Evolutionary conservation across 2,888 invertebrate genomes (phyloP).

Genomic region (Ormyrus nitidulus): DNA sequence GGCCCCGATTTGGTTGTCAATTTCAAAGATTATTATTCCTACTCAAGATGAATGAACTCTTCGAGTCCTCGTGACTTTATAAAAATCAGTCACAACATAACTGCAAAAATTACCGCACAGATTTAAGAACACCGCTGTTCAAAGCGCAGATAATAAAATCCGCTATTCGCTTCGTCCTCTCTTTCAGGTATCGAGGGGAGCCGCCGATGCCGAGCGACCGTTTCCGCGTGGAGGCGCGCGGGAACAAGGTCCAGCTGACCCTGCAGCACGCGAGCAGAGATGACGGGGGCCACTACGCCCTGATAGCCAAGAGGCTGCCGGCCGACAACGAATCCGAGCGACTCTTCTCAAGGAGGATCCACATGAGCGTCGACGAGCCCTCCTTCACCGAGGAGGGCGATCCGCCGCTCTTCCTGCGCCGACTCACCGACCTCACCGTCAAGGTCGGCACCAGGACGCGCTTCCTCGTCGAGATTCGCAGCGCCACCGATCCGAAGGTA

Average conservation of each 20-base stretch:
- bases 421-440: conserved; percentile 90
- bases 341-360: conserved; percentile 64
- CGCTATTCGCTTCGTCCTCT: background rate
- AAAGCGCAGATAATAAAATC: too few species aligned
- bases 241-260: conserved; percentile 81
- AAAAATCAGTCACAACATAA: too few species aligned
- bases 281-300: conserved; percentile 77
- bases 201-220: conserved; percentile 81
- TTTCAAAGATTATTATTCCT: conserved; percentile 22
- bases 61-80: too few species aligned
- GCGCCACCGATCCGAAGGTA: conserved; percentile 88
- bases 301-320: conserved; percentile 83
- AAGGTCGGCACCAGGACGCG: conserved; percentile 93
- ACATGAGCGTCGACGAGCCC: conserved; percentile 69
- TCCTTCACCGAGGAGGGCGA: conserved; percentile 78
- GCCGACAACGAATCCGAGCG: conserved; percentile 61
- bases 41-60: background rate
- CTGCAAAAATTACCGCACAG: too few species aligned
- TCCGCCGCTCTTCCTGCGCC: conserved; percentile 88
- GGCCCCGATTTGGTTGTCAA: conserved; percentile 50
- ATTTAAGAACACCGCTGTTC: too few species aligned
- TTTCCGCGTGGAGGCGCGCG: conserved; percentile 79
- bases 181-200: conserved; percentile 61
- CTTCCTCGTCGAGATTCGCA: conserved; percentile 89
- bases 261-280: conserved; percentile 71